Evolutionary conservation across 2,888 invertebrate species (phyloP).

Genomic region (Dasysyrphus tricinctus): DNA sequence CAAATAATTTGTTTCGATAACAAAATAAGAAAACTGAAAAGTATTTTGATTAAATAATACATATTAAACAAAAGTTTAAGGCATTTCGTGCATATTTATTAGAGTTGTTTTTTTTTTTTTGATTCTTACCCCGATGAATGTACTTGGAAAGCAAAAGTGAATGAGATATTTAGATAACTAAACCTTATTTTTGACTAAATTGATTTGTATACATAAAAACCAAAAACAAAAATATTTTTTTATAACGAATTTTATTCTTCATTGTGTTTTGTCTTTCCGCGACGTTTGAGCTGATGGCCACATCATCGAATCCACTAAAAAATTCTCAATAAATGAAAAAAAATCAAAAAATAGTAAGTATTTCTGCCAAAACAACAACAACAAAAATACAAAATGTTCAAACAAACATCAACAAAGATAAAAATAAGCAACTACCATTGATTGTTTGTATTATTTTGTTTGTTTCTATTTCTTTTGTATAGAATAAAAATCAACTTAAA

Average conservation of each 20-base stretch:
- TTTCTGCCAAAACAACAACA: slow-evolving; percentile 74
- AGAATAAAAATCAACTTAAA: slow-evolving; percentile 44
- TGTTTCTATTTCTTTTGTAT: slow-evolving; percentile 71
- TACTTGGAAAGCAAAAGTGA: slow-evolving; percentile 73
- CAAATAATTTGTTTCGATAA: slow-evolving; percentile 26
- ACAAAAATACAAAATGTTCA: slow-evolving; percentile 55
- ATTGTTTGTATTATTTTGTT: slow-evolving; percentile 71
- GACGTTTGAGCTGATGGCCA: slow-evolving; percentile 84
- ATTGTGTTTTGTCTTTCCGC: slow-evolving; percentile 84
- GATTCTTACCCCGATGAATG: slow-evolving; percentile 52
- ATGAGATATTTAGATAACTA: slow-evolving; percentile 52
- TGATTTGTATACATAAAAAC: slow-evolving; percentile 76
- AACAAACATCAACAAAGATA: slow-evolving; percentile 62
- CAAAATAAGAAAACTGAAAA: slow-evolving; percentile 46
- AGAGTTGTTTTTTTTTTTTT: slow-evolving; percentile 21
- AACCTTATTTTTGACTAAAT: slow-evolving; percentile 53
- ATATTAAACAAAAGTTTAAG: slow-evolving; percentile 21
- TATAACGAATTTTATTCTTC: slow-evolving; percentile 79
- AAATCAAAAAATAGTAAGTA: slow-evolving; percentile 82
- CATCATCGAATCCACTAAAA: slow-evolving; percentile 81
- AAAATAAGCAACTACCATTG: slow-evolving; percentile 60
- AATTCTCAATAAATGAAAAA: slow-evolving; percentile 81
- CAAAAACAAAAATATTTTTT: slow-evolving; percentile 75
- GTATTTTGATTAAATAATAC: slow-evolving; percentile 26
- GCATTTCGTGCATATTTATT: slow-evolving; percentile 71